These are phyloP conservation scores for Hydrochoerus hydrochaeris DNA, from an alignment of 2,113 vertebrate genomes.

Conservation along the genomic window DNA sequence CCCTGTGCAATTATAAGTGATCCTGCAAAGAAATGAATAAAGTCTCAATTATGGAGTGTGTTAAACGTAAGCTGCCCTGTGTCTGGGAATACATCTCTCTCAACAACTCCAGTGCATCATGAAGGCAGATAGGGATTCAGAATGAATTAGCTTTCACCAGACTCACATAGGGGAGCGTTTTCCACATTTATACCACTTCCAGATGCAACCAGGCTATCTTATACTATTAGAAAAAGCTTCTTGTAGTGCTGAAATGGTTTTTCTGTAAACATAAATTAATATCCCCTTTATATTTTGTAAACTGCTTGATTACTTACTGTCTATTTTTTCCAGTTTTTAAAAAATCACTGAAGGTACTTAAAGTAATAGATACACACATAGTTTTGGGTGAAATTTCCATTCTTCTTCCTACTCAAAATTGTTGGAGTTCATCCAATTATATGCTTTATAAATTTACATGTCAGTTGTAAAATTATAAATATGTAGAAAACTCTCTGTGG, in stretches of 20 bases:
- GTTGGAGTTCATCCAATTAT: not conserved
- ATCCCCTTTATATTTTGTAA: conserved; percentile 1
- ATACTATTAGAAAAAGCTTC: conserved; percentile 12
- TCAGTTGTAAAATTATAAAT: conserved; percentile 25
- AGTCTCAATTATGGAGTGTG: conserved; percentile 71
- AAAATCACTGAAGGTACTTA: conserved; percentile 1
- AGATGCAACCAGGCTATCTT: not conserved
- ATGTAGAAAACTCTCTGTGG: not conserved
- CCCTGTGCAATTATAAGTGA: conserved; percentile 72
- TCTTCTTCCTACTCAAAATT: not conserved
- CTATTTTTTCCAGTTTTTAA: conserved; percentile 18
- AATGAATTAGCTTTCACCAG: conserved; percentile 64
- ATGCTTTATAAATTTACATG: not conserved
- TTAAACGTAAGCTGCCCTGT: conserved; percentile 57
- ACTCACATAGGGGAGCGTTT: not conserved
- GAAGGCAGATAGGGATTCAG: conserved; percentile 50
- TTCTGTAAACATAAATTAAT: not conserved
- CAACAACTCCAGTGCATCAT: conserved; percentile 27
- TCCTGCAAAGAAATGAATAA: conserved; percentile 76
- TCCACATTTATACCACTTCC: conserved; percentile 1
- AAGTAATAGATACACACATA: not conserved
- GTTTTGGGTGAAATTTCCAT: not conserved
- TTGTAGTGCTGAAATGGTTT: conserved; percentile 26
- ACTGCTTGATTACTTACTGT: not conserved
- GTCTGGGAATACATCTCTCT: not conserved